phyloP scores from a whole-genome alignment of 2,797 vertebrate species.

The Amblyraja radiata region DNA sequence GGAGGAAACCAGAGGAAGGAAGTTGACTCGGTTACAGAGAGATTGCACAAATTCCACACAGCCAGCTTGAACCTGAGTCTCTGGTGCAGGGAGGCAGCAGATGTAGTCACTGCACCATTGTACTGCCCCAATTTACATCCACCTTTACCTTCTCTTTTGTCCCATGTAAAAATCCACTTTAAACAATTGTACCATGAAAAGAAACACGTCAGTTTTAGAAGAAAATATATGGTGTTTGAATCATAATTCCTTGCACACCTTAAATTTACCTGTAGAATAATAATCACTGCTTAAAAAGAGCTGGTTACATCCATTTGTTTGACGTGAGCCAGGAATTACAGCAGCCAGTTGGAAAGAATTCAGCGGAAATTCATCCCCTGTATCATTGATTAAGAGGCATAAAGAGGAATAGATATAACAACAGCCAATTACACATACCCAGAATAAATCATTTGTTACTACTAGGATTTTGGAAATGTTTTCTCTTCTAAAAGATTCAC shows the following conservation, averaged over 20 bases:
- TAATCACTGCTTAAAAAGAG: background rate
- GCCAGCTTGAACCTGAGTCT: no score
- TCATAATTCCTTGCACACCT: background rate
- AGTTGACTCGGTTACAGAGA: no score
- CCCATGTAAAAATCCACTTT: background rate
- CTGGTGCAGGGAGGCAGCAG: no score
- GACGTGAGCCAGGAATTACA: background rate
- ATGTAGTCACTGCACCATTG: no score
- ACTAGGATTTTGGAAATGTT: background rate
- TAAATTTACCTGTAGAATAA: background rate
- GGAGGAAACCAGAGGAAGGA: no score
- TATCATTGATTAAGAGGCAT: background rate
- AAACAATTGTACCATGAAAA: background rate
- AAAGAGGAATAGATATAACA: background rate
- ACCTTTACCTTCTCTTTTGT: background rate
- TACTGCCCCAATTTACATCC: background rate
- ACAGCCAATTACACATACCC: background rate
- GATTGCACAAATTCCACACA: no score
- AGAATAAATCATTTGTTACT: slow-evolving; percentile 17
- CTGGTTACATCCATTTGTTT: background rate
- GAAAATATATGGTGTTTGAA: background rate
- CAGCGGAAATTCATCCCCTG: background rate
- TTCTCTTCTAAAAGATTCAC: background rate
- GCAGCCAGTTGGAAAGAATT: background rate
- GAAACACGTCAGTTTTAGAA: background rate